Evolutionary conservation across 2,888 invertebrate species (phyloP), one percentile per base, ranked within the genome.

Genomic region (Agonopterix arenella): DNA sequence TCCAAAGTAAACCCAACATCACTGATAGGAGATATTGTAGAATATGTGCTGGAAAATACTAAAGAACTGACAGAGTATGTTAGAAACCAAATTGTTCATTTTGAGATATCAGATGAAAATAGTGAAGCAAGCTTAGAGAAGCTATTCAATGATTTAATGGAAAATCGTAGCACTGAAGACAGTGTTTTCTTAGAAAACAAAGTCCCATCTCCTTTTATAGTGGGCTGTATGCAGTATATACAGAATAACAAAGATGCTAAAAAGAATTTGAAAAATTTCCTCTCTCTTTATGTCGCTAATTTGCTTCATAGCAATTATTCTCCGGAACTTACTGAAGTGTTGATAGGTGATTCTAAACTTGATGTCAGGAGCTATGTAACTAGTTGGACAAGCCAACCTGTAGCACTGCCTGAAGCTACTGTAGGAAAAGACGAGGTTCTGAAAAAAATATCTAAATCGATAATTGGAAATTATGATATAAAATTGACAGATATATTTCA

Each of bases 221-320:
- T 84, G 7, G 86, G 86, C 1, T 84, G 84, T 51, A 72, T 86
- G 57, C 80, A 84, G 47, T 88, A 69, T 52, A 62, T 80, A 28
- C 76, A 80, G 55, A 59, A 58, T 2, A 72, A 83, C 51, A 84
- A 77, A 55, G 78, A 76, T 36, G 69, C 67, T 2, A 84, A 80
- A 54, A 84, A 83, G 53, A 67, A 56, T 57, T 68, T 89, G 13
- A 82, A 84, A 61, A 64, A 76, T 47, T 89, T 88, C 51, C 54
- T 89, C 16, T 84, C 80, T n/a, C 57, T 83, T 13, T 86, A 84
- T 54, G 66, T 85, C 8, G 66, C 89, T n/a, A 90, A 92, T 72
- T 84, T 92, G 57, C 80, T 93, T 28, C 93, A 93, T 65, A 83
- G 80, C 50, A 93, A 93, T 76, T 90, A 90, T 55, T 81, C 85